Base-by-base conservation (phyloP, 2,113 vertebrate genomes). In the Nipponia nippon region DNA sequence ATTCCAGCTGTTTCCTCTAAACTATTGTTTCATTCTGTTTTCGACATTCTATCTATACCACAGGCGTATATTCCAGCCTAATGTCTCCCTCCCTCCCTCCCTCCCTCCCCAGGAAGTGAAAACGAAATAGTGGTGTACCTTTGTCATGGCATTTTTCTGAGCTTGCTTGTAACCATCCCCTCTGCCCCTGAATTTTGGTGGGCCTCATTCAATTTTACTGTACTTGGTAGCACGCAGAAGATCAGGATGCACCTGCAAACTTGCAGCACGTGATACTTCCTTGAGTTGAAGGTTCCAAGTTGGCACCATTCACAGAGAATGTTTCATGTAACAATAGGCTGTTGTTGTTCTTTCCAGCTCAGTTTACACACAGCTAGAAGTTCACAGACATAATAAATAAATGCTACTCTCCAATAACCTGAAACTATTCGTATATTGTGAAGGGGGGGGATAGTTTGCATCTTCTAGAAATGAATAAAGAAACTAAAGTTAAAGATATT, bases 231-330 rank as follows among this genome's bases (percentile, higher is more conserved):
- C 44, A 34, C 1, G 5, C 3, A 47, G 47, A 89, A 46, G 44
- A 71, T 69, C 84, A 96, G 93, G 95, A 94, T 62, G 71, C 93
- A 96, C 93, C 95, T 96, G 93, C 62, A 49, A 32, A 50, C 53
- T 70, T 38, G 17, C 15, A 77, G 66, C 84, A 73, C 0, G 1
- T 65, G 75, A 61, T 26, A 52, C 53, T 91, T 96, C 93, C 93
- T 93, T 36, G 30, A 76, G 84, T 16, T 80, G 66, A 90, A 93
- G 78, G 49, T 77, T 91, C 73, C 73, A 40, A 83, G 40, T 21
- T 91, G 96, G 96, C 90, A 95, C 36, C 0, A 0, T 55, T 70
- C 87, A 58, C 5, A 1, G 62, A 65, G 34, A 82, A 78, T 26
- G 10, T 72, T 90, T 93, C 82, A 52, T 7, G 0, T 56, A 91